Percentiles rank a stretch among this genome's conserved stretches.
phyloP scores from a whole-genome alignment of 1,140 invertebrate species.

The Monomorium pharaonis region DNA sequence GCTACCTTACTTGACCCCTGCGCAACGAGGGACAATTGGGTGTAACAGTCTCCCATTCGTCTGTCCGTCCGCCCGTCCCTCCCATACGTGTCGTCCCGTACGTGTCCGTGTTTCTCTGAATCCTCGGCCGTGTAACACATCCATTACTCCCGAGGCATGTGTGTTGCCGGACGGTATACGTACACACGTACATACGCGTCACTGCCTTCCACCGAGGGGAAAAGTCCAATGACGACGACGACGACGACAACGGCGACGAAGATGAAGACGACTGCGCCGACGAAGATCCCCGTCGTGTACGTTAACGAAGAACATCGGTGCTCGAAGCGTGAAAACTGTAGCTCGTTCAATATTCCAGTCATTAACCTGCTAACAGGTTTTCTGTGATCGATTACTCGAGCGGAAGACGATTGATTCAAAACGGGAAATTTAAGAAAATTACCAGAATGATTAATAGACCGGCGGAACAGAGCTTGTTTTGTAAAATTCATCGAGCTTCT shows the following conservation, averaged over 20 bases:
- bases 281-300: background rate
- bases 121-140: slow-evolving; percentile 79
- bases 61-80: slow-evolving; percentile 72
- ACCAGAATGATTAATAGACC: background rate
- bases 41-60: slow-evolving; percentile 84
- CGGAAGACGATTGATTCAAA: background rate
- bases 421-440: background rate
- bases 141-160: slow-evolving; percentile 70
- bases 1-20: slow-evolving; percentile 85
- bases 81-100: slow-evolving; percentile 63
- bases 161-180: background rate
- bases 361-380: slow-evolving; percentile 1
- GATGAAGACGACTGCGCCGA: background rate
- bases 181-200: slow-evolving; percentile 3
- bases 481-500: background rate
- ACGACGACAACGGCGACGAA: background rate
- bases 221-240: slow-evolving; percentile 41
- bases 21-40: slow-evolving; percentile 85
- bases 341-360: slow-evolving; percentile 19
- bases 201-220: slow-evolving; percentile 51
- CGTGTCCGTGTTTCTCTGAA: slow-evolving; percentile 81
- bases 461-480: background rate
- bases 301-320: slow-evolving; percentile 24
- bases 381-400: background rate
- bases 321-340: slow-evolving; percentile 14